Evolutionary conservation across 2,888 invertebrate species (phyloP).

Genomic region (Spisula subtruncata): DNA sequence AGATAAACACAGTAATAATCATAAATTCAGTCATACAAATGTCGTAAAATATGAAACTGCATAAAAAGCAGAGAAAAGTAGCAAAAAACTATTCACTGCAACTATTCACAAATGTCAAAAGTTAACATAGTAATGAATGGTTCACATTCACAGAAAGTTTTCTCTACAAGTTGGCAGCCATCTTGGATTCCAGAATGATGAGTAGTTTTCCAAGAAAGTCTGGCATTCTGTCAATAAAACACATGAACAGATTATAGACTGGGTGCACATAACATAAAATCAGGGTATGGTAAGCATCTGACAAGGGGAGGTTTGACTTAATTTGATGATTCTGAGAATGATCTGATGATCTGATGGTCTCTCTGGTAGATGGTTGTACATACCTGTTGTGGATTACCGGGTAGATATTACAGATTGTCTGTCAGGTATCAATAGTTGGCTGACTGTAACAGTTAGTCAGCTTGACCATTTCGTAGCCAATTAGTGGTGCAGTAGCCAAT

Average conservation of each 20-base stretch:
- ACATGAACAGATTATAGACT: background rate
- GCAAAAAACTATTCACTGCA: constrained; percentile 20
- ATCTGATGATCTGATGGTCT: too few relatives aligned
- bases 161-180: constrained; percentile 44
- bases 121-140: constrained; percentile 35
- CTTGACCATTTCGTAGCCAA: too few relatives aligned
- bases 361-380: too few relatives aligned
- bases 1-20: background rate
- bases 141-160: background rate
- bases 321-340: too few relatives aligned
- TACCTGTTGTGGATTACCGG: too few relatives aligned
- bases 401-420: too few relatives aligned
- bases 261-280: background rate
- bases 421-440: too few relatives aligned
- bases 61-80: background rate
- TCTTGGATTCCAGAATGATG: constrained; percentile 53
- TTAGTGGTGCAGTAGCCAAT: too few relatives aligned
- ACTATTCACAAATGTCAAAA: constrained; percentile 27
- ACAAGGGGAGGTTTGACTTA: background rate
- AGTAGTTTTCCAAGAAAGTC: constrained; percentile 34
- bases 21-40: constrained; percentile 10
- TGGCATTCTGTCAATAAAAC: constrained; percentile 39
- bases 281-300: background rate
- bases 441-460: too few relatives aligned
- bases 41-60: background rate